Percentiles rank a stretch among this genome's conserved stretches.
phyloP scores from a whole-genome alignment of 1,140 invertebrate genomes.

The Hydropsyche tenuis region DNA sequence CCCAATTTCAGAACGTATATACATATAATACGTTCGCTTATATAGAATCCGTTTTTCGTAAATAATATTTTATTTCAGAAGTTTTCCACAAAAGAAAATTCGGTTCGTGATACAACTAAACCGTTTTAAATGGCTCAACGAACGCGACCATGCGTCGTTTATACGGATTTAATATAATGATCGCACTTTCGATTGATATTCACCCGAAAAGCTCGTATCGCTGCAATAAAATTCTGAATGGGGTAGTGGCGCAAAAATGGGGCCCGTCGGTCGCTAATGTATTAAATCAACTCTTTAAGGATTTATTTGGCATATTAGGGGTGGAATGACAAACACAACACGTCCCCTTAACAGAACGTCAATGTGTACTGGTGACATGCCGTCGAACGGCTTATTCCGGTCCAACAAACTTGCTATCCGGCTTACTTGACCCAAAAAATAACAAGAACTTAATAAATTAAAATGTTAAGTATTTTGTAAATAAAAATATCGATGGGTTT shows the following conservation, averaged over 20 bases:
- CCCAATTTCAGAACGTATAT: background rate
- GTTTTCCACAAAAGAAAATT: too few relatives aligned
- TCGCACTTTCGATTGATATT: constrained; percentile 19
- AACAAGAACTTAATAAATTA: too few relatives aligned
- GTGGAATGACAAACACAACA: constrained; percentile 35
- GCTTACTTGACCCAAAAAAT: too few relatives aligned
- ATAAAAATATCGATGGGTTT: too few relatives aligned
- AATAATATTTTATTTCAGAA: too few relatives aligned
- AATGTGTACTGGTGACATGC: background rate
- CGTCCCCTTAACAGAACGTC: background rate
- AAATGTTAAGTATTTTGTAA: too few relatives aligned
- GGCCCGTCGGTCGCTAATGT: constrained; percentile 31
- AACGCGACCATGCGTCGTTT: background rate
- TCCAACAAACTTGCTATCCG: background rate
- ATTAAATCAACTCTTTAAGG: constrained; percentile 41
- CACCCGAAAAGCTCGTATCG: background rate
- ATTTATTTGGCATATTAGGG: constrained; percentile 35
- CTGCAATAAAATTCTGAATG: constrained; percentile 32
- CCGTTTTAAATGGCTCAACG: too few relatives aligned
- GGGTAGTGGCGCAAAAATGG: background rate
- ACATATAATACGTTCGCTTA: too few relatives aligned
- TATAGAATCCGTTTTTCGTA: too few relatives aligned
- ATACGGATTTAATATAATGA: constrained; percentile 5
- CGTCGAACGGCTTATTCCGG: background rate
- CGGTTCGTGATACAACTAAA: too few relatives aligned